phyloP scores from a whole-genome alignment of 2,888 invertebrate genomes.

The Drosophila rellima region DNA sequence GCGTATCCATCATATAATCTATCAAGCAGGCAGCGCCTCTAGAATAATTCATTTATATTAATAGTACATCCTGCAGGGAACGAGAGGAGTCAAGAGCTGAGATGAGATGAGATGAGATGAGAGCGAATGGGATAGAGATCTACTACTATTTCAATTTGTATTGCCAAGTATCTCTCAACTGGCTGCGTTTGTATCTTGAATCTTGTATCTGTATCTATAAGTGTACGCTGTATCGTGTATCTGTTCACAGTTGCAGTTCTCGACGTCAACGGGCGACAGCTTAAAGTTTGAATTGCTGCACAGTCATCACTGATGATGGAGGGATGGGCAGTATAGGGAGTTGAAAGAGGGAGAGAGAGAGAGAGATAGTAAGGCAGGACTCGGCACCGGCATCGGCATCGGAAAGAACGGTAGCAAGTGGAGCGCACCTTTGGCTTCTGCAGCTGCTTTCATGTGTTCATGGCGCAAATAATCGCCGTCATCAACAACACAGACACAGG shows the following conservation, averaged over 20 bases:
- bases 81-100: background rate
- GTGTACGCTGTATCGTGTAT: conserved; percentile 19
- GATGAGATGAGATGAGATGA: background rate
- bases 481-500: conserved; percentile 71
- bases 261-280: conserved; percentile 67
- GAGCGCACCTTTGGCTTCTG: conserved; percentile 74
- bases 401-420: conserved; percentile 71
- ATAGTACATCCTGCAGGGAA: conserved; percentile 48
- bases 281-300: conserved; percentile 76
- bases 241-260: conserved; percentile 63
- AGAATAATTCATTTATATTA: conserved; percentile 80
- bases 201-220: conserved; percentile 20
- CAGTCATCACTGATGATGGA: conserved; percentile 56
- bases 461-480: conserved; percentile 80
- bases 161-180: conserved; percentile 33
- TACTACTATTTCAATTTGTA: conserved; percentile 45
- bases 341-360: background rate
- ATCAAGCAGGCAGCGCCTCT: conserved; percentile 59
- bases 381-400: conserved; percentile 22
- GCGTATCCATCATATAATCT: conserved; percentile 76
- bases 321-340: background rate
- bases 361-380: background rate
- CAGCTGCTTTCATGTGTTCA: conserved; percentile 81
- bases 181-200: conserved; percentile 24
- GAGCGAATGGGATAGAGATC: conserved; percentile 9